Conservation (phyloP, 2,113 vertebrate species). For the Hyperopisus bebe region DNA sequence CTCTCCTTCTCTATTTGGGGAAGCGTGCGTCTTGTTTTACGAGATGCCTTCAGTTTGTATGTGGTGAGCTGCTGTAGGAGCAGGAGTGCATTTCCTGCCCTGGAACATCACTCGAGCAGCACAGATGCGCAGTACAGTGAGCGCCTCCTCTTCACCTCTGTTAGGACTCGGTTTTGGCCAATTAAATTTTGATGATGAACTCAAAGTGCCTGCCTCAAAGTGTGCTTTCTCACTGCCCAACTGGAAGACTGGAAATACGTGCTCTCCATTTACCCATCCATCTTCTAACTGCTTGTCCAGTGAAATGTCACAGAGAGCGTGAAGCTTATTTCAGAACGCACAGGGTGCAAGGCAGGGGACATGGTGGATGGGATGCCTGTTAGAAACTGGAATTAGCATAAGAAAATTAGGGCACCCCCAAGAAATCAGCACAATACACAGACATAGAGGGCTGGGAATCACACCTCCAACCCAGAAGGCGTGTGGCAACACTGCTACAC, state of each 20-base stretch:
- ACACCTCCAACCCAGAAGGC: neutral
- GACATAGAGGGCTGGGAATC: neutral
- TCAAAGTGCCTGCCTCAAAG: neutral
- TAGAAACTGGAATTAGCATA: neutral
- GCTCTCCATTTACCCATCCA: neutral
- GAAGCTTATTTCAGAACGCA: neutral
- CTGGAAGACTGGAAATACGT: neutral
- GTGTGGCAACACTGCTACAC: neutral
- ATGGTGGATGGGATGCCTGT: neutral
- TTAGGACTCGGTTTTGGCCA: neutral
- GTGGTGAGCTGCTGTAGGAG: neutral
- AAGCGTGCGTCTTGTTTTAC: neutral
- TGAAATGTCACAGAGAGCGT: neutral
- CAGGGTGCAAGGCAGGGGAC: neutral
- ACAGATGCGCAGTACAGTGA: neutral
- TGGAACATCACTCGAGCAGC: neutral
- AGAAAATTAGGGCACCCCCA: neutral
- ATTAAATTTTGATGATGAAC: neutral
- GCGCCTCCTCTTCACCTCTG: neutral
- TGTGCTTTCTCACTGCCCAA: neutral
- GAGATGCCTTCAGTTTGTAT: neutral
- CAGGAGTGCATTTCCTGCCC: neutral
- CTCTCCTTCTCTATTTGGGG: slow-evolving; percentile 12
- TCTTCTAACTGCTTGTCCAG: neutral
- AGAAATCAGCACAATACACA: neutral